Percentiles rank a stretch among this genome's conserved stretches.
phyloP scores from a whole-genome alignment of 2,888 invertebrate species.

The Caenorhabditis imperialis region DNA sequence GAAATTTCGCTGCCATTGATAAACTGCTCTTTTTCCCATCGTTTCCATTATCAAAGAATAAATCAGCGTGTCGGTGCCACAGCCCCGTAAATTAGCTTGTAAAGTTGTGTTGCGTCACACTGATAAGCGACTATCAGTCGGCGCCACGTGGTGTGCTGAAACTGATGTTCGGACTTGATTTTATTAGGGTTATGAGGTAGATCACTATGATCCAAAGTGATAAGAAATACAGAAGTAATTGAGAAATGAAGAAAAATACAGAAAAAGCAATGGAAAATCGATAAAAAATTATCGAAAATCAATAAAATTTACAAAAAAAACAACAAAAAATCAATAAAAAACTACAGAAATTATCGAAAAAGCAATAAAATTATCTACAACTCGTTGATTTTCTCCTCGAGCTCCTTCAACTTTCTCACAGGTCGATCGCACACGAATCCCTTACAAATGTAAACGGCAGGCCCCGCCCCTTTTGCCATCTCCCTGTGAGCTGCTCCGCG shows the following conservation, averaged over 20 bases:
- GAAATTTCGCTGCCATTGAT: too few species aligned
- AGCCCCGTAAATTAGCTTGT: slow-evolving; percentile 49
- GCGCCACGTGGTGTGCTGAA: slow-evolving; percentile 44
- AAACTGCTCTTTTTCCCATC: too few species aligned
- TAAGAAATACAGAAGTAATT: too few species aligned
- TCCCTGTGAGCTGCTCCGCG: slow-evolving; percentile 35
- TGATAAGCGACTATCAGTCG: slow-evolving; percentile 47
- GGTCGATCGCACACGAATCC: slow-evolving; percentile 53
- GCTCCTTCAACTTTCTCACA: slow-evolving; percentile 21
- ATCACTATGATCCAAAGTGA: slow-evolving; percentile 3
- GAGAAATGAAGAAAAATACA: too few species aligned
- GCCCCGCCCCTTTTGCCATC: slow-evolving; percentile 40
- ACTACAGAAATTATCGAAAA: not conserved
- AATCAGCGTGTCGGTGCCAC: slow-evolving; percentile 33
- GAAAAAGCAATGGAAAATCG: too few species aligned
- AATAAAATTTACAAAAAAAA: too few species aligned
- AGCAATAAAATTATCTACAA: slow-evolving; percentile 13
- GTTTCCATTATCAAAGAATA: slow-evolving; percentile 32
- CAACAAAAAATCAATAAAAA: too few species aligned
- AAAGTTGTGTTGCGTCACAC: slow-evolving; percentile 38
- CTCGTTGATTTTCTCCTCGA: slow-evolving; percentile 28
- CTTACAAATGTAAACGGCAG: slow-evolving; percentile 56
- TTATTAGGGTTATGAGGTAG: slow-evolving; percentile 9
- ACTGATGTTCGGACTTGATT: slow-evolving; percentile 38
- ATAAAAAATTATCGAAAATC: too few species aligned